phyloP scores from a whole-genome alignment of 2,888 invertebrate genomes.

The Imbricaverruca yamaguchii region DNA sequence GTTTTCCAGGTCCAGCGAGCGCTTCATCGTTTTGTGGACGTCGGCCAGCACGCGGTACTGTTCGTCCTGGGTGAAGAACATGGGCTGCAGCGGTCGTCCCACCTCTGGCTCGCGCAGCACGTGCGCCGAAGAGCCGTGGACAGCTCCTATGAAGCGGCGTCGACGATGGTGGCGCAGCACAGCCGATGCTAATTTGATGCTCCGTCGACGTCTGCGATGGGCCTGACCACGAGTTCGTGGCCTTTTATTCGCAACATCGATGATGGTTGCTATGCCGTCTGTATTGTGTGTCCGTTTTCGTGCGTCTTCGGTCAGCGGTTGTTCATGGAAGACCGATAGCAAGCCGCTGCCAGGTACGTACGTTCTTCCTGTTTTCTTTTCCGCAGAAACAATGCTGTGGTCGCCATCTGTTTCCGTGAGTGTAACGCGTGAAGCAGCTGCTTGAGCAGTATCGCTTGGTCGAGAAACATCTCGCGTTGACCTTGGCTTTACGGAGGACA shows the following conservation, averaged over 20 bases:
- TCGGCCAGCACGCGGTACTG: conserved; percentile 10
- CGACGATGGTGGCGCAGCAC: background rate
- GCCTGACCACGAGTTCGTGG: background rate
- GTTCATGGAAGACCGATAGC: background rate
- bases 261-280: background rate
- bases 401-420: no score
- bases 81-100: background rate
- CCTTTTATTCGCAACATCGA: background rate
- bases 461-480: background rate
- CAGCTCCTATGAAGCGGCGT: background rate
- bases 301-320: background rate
- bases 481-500: no score
- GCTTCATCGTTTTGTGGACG: conserved; percentile 17
- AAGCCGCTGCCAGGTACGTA: no score
- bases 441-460: background rate
- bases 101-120: background rate
- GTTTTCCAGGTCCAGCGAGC: background rate
- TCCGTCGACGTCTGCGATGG: background rate
- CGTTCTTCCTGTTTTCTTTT: no score
- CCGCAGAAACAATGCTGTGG: no score
- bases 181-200: background rate
- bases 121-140: background rate
- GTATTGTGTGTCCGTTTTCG: background rate
- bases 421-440: background rate
- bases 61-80: conserved; percentile 1